phyloP scores from a whole-genome alignment of 2,113 vertebrate genomes.

The Pseudolaguvia tuberculata region DNA sequence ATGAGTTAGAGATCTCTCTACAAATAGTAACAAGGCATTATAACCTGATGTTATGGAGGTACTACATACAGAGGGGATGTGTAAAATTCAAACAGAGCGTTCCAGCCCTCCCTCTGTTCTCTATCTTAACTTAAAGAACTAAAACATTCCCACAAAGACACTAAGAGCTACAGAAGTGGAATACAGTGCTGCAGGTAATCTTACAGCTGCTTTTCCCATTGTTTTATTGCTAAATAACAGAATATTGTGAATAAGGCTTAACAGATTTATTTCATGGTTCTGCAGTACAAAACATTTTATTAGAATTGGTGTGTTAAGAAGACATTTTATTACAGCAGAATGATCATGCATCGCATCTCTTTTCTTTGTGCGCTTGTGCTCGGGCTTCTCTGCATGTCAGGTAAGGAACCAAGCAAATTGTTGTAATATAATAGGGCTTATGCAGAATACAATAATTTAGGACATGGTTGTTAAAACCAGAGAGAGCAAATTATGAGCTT shows the following conservation, averaged over 20 bases:
- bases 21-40: conserved; percentile 19
- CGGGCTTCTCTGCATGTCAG: conserved; percentile 39
- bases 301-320: background rate
- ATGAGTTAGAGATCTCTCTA: conserved; percentile 40
- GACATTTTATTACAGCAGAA: background rate
- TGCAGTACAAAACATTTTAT: background rate
- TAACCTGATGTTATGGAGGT: conserved; percentile 5
- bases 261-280: background rate
- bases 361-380: conserved; percentile 35
- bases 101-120: background rate
- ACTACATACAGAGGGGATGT: conserved; percentile 23
- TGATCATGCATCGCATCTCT: conserved; percentile 43
- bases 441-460: background rate
- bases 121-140: background rate
- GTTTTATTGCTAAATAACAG: background rate
- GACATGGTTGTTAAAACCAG: background rate
- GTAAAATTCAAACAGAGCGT: conserved; percentile 42
- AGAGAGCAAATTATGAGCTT: background rate
- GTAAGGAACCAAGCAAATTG: conserved; percentile 22
- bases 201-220: background rate
- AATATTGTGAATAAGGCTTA: background rate
- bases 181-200: conserved; percentile 16
- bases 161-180: background rate
- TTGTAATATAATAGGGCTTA: background rate
- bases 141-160: background rate